These are phyloP conservation scores for Pleuronectes platessa DNA, from an alignment of 2,113 vertebrate species.

Conservation along the genomic window DNA sequence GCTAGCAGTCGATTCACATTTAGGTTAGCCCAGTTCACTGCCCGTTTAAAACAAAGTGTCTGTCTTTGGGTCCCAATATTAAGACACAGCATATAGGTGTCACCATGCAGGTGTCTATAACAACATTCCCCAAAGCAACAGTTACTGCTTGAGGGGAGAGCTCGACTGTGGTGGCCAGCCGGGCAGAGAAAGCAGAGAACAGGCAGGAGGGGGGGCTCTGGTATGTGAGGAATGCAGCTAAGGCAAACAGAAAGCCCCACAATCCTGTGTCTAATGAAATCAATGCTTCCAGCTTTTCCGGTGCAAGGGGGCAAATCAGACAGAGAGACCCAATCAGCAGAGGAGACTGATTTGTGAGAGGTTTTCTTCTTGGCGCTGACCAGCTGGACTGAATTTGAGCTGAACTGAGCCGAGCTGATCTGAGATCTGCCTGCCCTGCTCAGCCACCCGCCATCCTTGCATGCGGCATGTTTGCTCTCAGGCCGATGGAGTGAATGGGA, in stretches of 20 bases:
- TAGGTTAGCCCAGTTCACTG: constrained; percentile 28
- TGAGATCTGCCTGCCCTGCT: constrained; percentile 13
- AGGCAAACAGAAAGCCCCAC: constrained; percentile 82
- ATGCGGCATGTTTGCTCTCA: constrained; percentile 30
- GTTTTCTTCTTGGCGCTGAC: constrained; percentile 1
- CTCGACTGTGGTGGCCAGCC: constrained; percentile 16
- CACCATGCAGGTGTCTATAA: constrained; percentile 57
- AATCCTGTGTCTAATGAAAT: constrained; percentile 82
- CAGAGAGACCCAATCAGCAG: constrained; percentile 44
- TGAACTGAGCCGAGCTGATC: constrained; percentile 4
- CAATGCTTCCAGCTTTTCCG: constrained; percentile 74
- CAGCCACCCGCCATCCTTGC: background rate
- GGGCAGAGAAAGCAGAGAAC: constrained; percentile 48
- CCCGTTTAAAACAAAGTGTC: constrained; percentile 13
- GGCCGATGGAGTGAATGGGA: constrained; percentile 43
- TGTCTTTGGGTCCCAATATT: background rate
- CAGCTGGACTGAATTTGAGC: constrained; percentile 11
- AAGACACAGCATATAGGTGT: background rate
- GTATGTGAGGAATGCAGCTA: constrained; percentile 83
- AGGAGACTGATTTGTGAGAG: constrained; percentile 30
- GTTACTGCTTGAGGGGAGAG: constrained; percentile 41
- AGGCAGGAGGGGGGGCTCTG: constrained; percentile 45
- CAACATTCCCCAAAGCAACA: constrained; percentile 25
- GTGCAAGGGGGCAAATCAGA: constrained; percentile 64
- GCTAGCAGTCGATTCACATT: constrained; percentile 31